Base-by-base conservation (phyloP, 2,113 vertebrate genomes). In the Campylorhamphus procurvoides region DNA sequence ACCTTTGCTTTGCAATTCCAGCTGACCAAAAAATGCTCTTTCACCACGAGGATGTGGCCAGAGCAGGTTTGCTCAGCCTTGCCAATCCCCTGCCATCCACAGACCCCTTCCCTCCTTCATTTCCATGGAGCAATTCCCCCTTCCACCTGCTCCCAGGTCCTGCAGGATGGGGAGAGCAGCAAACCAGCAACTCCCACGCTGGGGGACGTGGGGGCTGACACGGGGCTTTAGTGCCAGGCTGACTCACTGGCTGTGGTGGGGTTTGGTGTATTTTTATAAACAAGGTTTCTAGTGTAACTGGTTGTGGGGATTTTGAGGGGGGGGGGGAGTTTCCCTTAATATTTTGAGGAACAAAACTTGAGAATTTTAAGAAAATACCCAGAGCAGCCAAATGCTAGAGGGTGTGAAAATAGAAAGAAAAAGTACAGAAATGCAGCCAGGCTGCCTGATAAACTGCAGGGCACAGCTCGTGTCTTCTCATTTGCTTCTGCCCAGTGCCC, bases 341-440 rank as follows among this genome's bases (percentile, higher is more conserved):
- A 68, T 81, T 97, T 96, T 96, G 93, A 97, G 96, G 95, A 95
- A 95, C 76, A 74, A 92, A 96, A 94, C 79, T 75, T 2, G 22
- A 71, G 84, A 96, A 93, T 56, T 86, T 93, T 11, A 68, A 79
- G 79, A 93, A 96, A 97, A 95, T 68, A 94, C 94, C 94, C 88
- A 86, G 55, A 86, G 76, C 37, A 66, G 44, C 68, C 60, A 96
- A 90, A 37, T 55, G 81, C 47, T 50, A 18, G 29, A n/a, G 49
- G 27, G 28, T 22, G 9, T 8, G 27, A 4, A 18, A 29, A 23
- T n/a, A 42, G 13, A 71, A n/a, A 29, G 6, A 37, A 49, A 37
- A 63, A 37, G 28, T 39, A 37, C 81, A 80, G 62, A 1, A 47
- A 84, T 35, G 5, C 14, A 56, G 73, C 49, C 55, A 52, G 58